Conservation (phyloP, 2,113 vertebrate genomes). For the Phrynosoma platyrhinos region DNA sequence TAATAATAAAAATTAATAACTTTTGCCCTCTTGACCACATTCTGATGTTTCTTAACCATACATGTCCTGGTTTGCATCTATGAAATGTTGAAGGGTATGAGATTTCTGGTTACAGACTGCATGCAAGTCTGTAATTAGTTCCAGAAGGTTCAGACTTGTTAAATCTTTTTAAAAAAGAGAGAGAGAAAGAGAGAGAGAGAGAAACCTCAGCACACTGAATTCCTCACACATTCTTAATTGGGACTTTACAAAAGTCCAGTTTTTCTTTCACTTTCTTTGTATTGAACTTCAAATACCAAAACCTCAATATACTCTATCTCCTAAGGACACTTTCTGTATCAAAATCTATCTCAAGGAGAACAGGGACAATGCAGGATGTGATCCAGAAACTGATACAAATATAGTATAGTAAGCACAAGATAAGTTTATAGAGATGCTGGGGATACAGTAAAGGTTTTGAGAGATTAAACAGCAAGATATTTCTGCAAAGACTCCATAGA, state of each 20-base stretch:
- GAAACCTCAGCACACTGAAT: background rate
- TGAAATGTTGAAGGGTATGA: too few species aligned
- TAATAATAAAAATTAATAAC: too few species aligned
- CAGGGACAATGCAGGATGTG: conserved; percentile 17
- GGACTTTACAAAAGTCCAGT: background rate
- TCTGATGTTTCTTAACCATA: too few species aligned
- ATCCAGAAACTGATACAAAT: background rate
- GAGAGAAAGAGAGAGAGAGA: too few species aligned
- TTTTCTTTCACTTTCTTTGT: background rate
- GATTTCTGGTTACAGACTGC: too few species aligned
- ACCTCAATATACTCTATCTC: background rate
- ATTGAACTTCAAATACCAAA: background rate
- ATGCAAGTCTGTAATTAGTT: too few species aligned
- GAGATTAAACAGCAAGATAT: conserved; percentile 35
- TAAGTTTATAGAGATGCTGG: conserved; percentile 8
- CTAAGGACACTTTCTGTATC: background rate
- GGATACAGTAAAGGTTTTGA: background rate
- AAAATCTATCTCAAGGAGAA: background rate
- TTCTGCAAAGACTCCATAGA: background rate
- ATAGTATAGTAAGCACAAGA: conserved; percentile 20
- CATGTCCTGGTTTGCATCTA: too few species aligned
- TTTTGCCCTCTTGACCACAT: too few species aligned
- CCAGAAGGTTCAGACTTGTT: too few species aligned
- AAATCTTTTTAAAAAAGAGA: too few species aligned
- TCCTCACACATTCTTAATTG: background rate